These are phyloP conservation scores for Leucania comma DNA, from an alignment of 2,888 invertebrate genomes.

Conservation along the genomic window DNA sequence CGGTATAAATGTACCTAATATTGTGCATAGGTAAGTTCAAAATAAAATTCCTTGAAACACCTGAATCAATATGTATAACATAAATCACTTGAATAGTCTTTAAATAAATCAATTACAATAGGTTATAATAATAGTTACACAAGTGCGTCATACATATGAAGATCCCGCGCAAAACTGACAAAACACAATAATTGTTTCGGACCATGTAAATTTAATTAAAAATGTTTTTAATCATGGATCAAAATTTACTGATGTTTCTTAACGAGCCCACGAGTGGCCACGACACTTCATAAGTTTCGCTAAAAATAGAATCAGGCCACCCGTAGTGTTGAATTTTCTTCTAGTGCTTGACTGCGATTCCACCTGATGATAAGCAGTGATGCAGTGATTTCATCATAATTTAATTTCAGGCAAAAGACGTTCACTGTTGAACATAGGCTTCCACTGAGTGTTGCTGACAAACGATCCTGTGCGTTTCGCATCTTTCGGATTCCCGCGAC, in stretches of 20 bases:
- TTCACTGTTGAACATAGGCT: too few species aligned
- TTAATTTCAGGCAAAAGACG: too few species aligned
- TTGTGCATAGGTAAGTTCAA: conserved; percentile 5
- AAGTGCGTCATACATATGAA: conserved; percentile 29
- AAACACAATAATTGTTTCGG: conserved; percentile 4
- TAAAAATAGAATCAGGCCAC: neutral
- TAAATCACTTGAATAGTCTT: conserved; percentile 21
- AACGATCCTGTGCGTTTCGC: too few species aligned
- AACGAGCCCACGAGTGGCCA: neutral
- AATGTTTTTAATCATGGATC: conserved; percentile 14
- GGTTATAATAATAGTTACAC: conserved; percentile 4
- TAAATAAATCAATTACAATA: conserved; percentile 10
- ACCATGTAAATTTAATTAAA: conserved; percentile 12
- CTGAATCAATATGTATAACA: conserved; percentile 16
- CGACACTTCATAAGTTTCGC: neutral
- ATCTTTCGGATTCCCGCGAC: too few species aligned
- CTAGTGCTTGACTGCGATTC: too few species aligned
- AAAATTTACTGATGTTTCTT: conserved; percentile 18
- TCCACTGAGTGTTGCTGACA: too few species aligned
- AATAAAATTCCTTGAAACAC: conserved; percentile 8
- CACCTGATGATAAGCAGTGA: too few species aligned
- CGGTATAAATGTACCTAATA: conserved; percentile 1
- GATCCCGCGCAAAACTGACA: conserved; percentile 19
- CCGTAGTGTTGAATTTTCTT: neutral
- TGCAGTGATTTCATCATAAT: too few species aligned